Conservation (phyloP, 2,797 vertebrate species). For the Aselliscus stoliczkanus region DNA sequence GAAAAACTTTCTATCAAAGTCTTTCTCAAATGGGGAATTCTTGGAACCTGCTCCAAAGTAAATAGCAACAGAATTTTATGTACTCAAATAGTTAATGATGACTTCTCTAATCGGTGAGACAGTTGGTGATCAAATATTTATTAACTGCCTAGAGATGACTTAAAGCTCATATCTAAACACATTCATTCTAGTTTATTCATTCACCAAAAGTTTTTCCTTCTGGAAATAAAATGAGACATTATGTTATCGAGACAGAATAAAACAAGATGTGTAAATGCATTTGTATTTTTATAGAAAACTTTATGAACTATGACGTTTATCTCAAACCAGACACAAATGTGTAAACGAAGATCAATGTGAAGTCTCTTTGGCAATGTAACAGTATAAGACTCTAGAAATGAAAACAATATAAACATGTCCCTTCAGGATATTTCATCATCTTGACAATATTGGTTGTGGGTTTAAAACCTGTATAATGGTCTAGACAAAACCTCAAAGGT, state of each 20-base stretch:
- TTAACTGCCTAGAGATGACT: background rate
- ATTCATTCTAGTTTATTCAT: background rate
- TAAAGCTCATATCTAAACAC: background rate
- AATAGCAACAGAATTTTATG: background rate
- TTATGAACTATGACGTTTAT: background rate
- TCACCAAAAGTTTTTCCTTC: background rate
- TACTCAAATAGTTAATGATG: background rate
- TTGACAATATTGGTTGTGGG: background rate
- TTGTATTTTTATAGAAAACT: background rate
- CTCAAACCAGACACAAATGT: background rate
- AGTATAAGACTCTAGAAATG: background rate
- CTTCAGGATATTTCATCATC: background rate
- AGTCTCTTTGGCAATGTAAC: background rate
- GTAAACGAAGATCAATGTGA: background rate
- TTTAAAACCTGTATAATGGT: background rate
- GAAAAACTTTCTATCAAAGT: background rate
- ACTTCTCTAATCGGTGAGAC: background rate
- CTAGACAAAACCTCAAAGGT: slow-evolving; percentile 6
- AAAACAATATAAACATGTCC: background rate
- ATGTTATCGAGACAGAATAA: background rate
- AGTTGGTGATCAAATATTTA: slow-evolving; percentile 2
- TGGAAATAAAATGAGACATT: background rate
- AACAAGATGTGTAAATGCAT: background rate
- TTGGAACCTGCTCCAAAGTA: background rate
- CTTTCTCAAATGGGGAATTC: background rate